These are phyloP conservation scores for Brassicogethes aeneus DNA, from an alignment of 2,888 invertebrate species.

Conservation along the genomic window DNA sequence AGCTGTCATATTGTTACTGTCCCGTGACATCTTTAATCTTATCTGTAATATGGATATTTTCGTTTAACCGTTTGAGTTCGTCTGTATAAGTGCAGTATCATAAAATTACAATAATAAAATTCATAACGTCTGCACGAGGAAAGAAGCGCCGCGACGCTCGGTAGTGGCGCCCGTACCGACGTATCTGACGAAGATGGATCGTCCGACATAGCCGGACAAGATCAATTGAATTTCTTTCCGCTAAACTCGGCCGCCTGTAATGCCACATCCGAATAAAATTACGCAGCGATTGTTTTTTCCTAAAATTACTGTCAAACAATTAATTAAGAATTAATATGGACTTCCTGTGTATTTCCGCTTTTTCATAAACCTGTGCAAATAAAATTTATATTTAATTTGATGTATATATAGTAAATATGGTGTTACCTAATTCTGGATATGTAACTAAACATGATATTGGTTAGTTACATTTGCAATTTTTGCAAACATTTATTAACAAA, in stretches of 20 bases:
- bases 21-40: slow-evolving; percentile 7
- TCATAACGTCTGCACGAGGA: neutral
- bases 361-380: too few species aligned
- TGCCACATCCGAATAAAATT: slow-evolving; percentile 17
- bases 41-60: too few species aligned
- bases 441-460: too few species aligned
- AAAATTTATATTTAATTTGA: too few species aligned
- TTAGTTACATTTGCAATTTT: too few species aligned
- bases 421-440: too few species aligned
- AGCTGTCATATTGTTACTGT: slow-evolving; percentile 26
- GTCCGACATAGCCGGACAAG: slow-evolving; percentile 44
- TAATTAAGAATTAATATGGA: too few species aligned
- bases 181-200: slow-evolving; percentile 46
- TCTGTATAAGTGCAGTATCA: too few species aligned
- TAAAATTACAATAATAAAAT: slow-evolving; percentile 1
- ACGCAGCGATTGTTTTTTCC: neutral
- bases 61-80: too few species aligned
- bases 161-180: slow-evolving; percentile 31
- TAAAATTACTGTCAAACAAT: neutral
- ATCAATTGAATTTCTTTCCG: slow-evolving; percentile 51
- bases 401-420: too few species aligned
- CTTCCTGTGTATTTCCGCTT: too few species aligned
- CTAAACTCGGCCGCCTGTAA: slow-evolving; percentile 29
- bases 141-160: neutral
- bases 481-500: too few species aligned